phyloP scores from a whole-genome alignment of 2,888 invertebrate species.

The Drosophila lacicola region DNA sequence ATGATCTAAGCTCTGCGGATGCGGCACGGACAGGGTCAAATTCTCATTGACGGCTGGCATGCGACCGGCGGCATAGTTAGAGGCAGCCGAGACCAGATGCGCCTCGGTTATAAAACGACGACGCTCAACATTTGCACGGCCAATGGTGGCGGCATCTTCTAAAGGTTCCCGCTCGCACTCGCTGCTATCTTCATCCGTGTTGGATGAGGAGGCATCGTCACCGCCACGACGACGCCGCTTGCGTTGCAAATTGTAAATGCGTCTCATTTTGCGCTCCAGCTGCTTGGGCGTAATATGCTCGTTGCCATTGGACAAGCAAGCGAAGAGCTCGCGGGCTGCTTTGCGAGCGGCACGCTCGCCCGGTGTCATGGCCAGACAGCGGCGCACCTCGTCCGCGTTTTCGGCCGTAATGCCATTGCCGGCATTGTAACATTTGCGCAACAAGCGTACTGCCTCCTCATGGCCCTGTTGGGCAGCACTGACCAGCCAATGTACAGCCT shows the following conservation, averaged over 20 bases:
- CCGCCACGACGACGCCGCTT: constrained; percentile 74
- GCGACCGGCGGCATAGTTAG: constrained; percentile 92
- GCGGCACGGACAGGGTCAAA: constrained; percentile 89
- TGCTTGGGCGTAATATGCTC: constrained; percentile 95
- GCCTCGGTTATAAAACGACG: constrained; percentile 90
- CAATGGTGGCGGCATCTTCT: constrained; percentile 67
- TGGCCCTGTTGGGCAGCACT: constrained; percentile 97
- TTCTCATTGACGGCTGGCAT: constrained; percentile 91
- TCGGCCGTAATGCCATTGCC: constrained; percentile 90
- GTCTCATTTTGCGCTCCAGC: constrained; percentile 90
- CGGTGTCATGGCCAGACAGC: constrained; percentile 93
- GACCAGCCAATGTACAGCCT: constrained; percentile 96
- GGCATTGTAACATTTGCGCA: constrained; percentile 87
- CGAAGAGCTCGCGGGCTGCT: constrained; percentile 94
- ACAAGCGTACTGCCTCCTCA: constrained; percentile 92
- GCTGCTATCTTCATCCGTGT: constrained; percentile 70
- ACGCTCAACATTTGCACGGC: constrained; percentile 54
- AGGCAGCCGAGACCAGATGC: constrained; percentile 91
- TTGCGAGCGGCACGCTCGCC: constrained; percentile 94
- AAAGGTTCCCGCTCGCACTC: constrained; percentile 68
- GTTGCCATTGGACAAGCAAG: constrained; percentile 94
- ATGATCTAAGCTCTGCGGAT: constrained; percentile 89
- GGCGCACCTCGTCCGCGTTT: constrained; percentile 90
- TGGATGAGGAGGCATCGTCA: constrained; percentile 61
- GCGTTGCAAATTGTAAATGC: constrained; percentile 87